Evolutionary conservation across 2,888 invertebrate species (phyloP), one percentile per base, ranked within the genome.

Genomic region (Dromius quadrimaculatus): DNA sequence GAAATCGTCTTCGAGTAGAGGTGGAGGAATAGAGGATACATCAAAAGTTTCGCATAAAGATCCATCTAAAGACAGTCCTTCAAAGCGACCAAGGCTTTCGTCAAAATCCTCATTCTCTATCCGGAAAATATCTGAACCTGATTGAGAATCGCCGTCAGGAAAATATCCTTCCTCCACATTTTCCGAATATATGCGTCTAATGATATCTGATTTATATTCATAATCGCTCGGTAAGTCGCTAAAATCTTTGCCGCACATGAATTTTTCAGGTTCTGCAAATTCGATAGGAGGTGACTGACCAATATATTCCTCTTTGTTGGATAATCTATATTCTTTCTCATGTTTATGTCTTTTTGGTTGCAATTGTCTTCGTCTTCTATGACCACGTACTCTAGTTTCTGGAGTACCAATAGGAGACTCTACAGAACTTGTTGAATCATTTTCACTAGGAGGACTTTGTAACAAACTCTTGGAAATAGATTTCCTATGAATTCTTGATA

Each of bases 1-100:
- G 78, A 92, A 92, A 77, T 91, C 90, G 76, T 92, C 92, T 65
- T 89, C 87, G 77, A 92, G 87, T 74, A 91, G 84, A 64, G 92
- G 92, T 64, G 92, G 92, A n/a, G 92, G 92, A 76, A 92, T 87
- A 20, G 88, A 89, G 32, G 90, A 87, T 15, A 92, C 89, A 77
- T 92, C 92, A 78, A 92, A 90, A 78, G 89, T 89, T 74, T 92
- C 92, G 17, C 59, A 9, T 11, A 66, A 20, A 9, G 66, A 66
- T 17, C 54, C 54, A 36, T 70, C 70, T 11, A 70, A 19, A n/a
- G 89, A 89, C 69, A 89, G 83, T 79, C 90, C 86, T 80, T 87
- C 85, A 75, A 87, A 82, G 77, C 90, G 86, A 79, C 92, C 87
- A 76, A 86, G 85, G 82, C 90, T 83, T 74, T 87, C 81, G 79